These are phyloP conservation scores for Gopherus flavomarginatus DNA, from an alignment of 2,113 vertebrate species.

Conservation along the genomic window DNA sequence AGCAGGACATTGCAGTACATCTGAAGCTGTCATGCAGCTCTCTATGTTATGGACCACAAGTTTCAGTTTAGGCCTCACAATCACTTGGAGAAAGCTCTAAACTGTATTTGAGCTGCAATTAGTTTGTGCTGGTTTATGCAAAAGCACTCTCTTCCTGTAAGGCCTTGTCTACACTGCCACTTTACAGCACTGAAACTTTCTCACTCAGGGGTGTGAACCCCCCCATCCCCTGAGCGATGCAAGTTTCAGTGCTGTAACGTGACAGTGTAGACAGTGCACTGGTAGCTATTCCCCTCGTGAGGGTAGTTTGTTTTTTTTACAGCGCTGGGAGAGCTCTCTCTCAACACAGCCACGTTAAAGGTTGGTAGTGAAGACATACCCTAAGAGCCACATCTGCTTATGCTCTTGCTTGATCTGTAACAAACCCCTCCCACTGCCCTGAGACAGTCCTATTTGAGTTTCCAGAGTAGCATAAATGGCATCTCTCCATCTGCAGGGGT, in stretches of 20 bases:
- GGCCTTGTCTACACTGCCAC: no score
- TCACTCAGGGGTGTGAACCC: no score
- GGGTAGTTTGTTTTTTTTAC: no score
- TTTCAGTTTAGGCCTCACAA: rapidly evolving
- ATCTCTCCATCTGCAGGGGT: neutral
- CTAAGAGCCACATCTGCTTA: neutral
- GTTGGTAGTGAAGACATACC: no score
- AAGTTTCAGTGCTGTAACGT: no score
- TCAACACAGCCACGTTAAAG: no score
- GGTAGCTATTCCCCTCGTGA: no score
- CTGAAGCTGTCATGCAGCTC: rapidly evolving
- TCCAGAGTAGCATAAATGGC: neutral
- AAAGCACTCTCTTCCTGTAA: rapidly evolving
- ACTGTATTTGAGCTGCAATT: rapidly evolving
- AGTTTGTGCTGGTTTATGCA: rapidly evolving
- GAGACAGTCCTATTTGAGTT: neutral
- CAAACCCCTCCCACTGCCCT: neutral
- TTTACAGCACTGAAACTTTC: no score
- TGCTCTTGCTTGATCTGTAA: rapidly evolving
- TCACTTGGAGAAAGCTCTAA: rapidly evolving
- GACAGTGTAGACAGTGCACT: no score
- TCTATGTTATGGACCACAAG: rapidly evolving
- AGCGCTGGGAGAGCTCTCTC: no score
- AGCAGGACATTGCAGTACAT: neutral
- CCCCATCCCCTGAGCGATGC: no score